Base-by-base conservation (phyloP, 2,113 vertebrate genomes). In the Cryptoleucopteryx plumbea region DNA sequence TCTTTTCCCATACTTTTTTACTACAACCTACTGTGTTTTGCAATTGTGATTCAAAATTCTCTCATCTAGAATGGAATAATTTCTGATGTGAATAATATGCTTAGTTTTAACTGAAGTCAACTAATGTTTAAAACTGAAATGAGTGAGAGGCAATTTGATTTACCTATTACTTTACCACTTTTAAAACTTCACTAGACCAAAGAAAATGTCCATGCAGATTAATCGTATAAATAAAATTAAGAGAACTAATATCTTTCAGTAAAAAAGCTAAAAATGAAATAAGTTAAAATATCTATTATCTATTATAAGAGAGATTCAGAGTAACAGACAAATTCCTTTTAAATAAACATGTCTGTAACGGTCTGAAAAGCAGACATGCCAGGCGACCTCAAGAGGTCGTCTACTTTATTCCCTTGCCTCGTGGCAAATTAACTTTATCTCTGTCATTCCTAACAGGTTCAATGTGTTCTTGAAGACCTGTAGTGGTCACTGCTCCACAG, bases 191-290 rank as follows among this genome's bases (percentile, higher is more conserved):
- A 62, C 27, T 77, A 70, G 38, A 65, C n/a, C 18, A 45, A 90
- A 73, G 14, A 68, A 91, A 75, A 73, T 40, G 7, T 75, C 56
- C 21, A 21, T 40, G 42, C 4, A 6, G 16, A 43, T 42, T 59
- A 48, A 71, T 55, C 4, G 38, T 82, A 68, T 65, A 94, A 85
- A 96, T 90, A 86, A 88, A 78, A 85, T n/a, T 52, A 86, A 67
- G 27, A 92, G 22, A 86, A 79, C 29, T 19, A 61, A 17, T 34
- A 52, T 42, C 0, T 84, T 92, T 75, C 50, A 68, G 56, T 95
- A 95, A 82, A 93, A 93, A 96, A 88, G 11, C 53, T 89, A 95
- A 66, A 96, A 95, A 38, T 80, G 6, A 83, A 61, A 15, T 92
- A 75, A 95, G 25, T 93, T 93, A 95, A 94, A 90, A 71, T 66